phyloP scores from a whole-genome alignment of 2,113 vertebrate genomes.

The Mus spicilegus region DNA sequence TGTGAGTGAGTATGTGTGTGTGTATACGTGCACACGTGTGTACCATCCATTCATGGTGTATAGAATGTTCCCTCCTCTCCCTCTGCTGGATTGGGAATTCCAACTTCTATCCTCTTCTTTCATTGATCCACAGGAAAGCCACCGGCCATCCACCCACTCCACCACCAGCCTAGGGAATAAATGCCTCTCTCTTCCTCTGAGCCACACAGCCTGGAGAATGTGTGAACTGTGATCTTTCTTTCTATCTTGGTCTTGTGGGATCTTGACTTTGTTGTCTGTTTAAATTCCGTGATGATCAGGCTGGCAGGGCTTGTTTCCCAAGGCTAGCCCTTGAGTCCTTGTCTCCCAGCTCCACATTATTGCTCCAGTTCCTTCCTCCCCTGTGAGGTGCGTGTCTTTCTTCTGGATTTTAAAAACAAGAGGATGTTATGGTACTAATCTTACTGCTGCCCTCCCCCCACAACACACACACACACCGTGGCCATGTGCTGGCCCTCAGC shows the following conservation, averaged over 20 bases:
- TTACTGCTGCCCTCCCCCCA: no score
- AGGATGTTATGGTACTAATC: background rate
- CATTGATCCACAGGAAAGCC: constrained; percentile 2
- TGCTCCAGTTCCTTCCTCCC: background rate
- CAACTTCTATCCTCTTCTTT: background rate
- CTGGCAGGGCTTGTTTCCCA: rapidly evolving
- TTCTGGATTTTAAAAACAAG: background rate
- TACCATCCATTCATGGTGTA: background rate
- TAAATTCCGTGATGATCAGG: rapidly evolving
- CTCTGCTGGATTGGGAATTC: constrained; percentile 31
- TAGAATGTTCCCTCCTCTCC: background rate
- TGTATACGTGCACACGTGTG: background rate
- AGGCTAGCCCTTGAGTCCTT: rapidly evolving
- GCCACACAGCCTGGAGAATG: rapidly evolving
- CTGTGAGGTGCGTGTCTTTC: background rate
- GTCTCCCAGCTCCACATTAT: background rate
- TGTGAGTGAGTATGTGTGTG: background rate
- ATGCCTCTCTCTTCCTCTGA: background rate
- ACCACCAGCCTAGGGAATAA: background rate
- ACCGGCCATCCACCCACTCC: background rate
- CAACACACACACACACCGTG: background rate
- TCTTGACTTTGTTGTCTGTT: rapidly evolving
- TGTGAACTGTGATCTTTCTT: background rate
- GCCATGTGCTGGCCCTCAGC: background rate
- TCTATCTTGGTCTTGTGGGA: rapidly evolving